Conservation (phyloP, 2,797 vertebrate species). For the Sitta carolinensis region DNA sequence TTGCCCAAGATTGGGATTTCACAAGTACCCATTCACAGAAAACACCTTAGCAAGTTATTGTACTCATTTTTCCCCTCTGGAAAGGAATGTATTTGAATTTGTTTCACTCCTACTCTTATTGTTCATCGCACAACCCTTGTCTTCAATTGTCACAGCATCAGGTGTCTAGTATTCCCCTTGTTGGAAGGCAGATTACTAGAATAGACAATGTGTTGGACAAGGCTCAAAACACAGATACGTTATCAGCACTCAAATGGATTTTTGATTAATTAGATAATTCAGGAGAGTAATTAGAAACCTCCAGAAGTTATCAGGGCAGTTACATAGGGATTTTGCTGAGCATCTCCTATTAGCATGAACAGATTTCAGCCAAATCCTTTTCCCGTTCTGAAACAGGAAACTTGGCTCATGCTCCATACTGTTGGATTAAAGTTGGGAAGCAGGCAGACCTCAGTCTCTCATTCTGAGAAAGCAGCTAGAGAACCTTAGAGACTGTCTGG, state of each 20-base stretch:
- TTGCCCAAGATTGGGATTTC: background rate
- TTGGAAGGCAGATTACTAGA: slow-evolving; percentile 2
- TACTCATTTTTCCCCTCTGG: background rate
- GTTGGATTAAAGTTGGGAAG: background rate
- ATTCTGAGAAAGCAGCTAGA: background rate
- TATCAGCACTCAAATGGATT: slow-evolving; percentile 3
- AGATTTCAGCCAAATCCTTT: background rate
- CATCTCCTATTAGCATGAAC: background rate
- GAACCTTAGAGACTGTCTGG: background rate
- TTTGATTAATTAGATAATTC: slow-evolving; percentile 25
- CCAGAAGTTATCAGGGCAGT: background rate
- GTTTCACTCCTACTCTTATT: background rate
- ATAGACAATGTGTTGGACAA: background rate
- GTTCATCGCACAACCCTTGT: rapidly evolving
- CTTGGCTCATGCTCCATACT: background rate
- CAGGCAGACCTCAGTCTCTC: background rate
- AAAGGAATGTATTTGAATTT: background rate
- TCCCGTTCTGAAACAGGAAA: background rate
- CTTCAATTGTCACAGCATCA: background rate
- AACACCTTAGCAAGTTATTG: background rate
- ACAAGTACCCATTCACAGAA: background rate
- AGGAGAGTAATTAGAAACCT: slow-evolving; percentile 2
- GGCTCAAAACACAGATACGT: background rate
- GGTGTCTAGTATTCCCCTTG: background rate
- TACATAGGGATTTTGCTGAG: background rate